Evolutionary conservation across 2,888 invertebrate genomes (phyloP).

Genomic region (Gnatocerus cornutus): DNA sequence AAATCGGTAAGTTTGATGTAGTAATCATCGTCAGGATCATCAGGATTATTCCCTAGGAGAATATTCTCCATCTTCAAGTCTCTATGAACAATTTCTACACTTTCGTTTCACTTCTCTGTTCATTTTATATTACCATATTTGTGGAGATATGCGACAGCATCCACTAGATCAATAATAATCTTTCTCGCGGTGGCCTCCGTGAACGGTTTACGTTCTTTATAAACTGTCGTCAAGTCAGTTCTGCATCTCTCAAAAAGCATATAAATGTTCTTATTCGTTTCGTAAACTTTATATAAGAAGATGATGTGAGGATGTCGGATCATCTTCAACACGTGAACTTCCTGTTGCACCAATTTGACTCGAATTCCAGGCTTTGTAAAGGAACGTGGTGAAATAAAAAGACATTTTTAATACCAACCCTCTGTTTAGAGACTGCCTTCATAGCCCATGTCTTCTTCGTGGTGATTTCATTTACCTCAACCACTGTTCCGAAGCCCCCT

Average conservation of each 20-base stretch:
- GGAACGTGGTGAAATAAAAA: background rate
- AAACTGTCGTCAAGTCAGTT: constrained; percentile 70
- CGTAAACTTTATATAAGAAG: constrained; percentile 72
- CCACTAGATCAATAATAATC: constrained; percentile 66
- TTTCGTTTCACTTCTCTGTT: background rate
- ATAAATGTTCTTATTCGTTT: constrained; percentile 74
- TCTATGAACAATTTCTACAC: constrained; percentile 71
- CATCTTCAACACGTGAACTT: constrained; percentile 74
- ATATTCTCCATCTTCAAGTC: constrained; percentile 73
- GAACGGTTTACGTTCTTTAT: constrained; percentile 65
- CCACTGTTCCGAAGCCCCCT: constrained; percentile 70
- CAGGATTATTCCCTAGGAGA: constrained; percentile 71
- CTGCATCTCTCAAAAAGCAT: constrained; percentile 74
- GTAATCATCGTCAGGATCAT: constrained; percentile 69
- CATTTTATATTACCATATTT: constrained; percentile 66
- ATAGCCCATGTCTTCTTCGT: constrained; percentile 68
- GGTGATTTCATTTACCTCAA: constrained; percentile 66
- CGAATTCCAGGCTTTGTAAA: constrained; percentile 52
- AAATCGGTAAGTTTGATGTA: constrained; percentile 76
- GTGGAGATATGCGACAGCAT: constrained; percentile 70
- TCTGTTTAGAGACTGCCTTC: constrained; percentile 69
- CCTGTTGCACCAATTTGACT: constrained; percentile 71
- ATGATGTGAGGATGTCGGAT: constrained; percentile 76
- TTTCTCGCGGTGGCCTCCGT: constrained; percentile 65
- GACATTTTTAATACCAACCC: constrained; percentile 56